These are phyloP conservation scores for Cnemophilus loriae DNA, from an alignment of 2,113 vertebrate species.

Conservation along the genomic window DNA sequence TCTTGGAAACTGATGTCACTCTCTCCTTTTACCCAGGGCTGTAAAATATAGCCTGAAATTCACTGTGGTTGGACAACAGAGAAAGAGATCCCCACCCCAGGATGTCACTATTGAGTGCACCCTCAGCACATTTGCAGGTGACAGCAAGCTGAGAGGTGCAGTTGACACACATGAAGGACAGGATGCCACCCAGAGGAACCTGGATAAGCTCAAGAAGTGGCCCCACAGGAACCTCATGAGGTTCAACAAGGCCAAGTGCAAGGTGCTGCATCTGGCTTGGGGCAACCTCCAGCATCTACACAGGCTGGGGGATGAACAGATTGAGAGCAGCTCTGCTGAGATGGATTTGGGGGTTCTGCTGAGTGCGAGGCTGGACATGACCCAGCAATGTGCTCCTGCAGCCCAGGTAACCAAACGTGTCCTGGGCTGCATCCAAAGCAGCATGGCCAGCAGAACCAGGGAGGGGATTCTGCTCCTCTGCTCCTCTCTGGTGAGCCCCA, in stretches of 20 bases:
- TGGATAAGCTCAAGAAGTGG: neutral
- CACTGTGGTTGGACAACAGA: neutral
- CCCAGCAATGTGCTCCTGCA: rapidly evolving
- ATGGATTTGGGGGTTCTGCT: neutral
- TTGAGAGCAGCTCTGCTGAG: rapidly evolving
- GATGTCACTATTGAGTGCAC: neutral
- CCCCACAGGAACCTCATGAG: neutral
- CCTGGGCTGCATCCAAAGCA: neutral
- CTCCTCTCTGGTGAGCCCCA: neutral
- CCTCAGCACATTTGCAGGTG: neutral
- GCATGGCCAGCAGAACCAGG: rapidly evolving
- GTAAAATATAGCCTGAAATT: neutral
- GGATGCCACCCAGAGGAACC: neutral
- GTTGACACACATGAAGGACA: neutral
- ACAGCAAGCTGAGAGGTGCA: neutral
- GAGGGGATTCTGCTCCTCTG: neutral
- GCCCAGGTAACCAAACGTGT: rapidly evolving
- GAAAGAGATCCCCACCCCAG: neutral
- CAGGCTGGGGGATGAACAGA: neutral
- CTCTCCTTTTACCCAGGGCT: neutral
- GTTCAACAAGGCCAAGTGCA: neutral
- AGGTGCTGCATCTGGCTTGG: neutral
- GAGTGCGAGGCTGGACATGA: neutral
- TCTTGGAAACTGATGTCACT: neutral
- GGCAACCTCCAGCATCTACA: neutral